A percentile compares a stretch with the other conserved stretches of the same genome.
These are phyloP conservation scores for Protonemura montana DNA, from an alignment of 2,888 invertebrate genomes.

Conservation along the genomic window DNA sequence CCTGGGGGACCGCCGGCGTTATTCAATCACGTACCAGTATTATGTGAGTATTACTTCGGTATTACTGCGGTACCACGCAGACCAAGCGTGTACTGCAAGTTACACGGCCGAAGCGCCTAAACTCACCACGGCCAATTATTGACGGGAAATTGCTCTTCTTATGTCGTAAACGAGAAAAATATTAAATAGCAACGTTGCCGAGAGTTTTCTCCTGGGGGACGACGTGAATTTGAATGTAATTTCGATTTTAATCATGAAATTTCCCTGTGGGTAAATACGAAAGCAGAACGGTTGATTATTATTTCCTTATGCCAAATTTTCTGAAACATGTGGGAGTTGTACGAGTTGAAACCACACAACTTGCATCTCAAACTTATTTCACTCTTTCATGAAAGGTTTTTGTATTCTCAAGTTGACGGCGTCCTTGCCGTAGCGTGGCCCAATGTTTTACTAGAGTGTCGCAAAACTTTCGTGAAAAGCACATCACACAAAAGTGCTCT, in stretches of 20 bases:
- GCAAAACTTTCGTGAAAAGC: slow-evolving; percentile 35
- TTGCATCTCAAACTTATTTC: background rate
- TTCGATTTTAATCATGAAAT: background rate
- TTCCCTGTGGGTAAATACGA: background rate
- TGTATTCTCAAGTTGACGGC: background rate
- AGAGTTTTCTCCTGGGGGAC: background rate
- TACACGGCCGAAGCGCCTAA: background rate
- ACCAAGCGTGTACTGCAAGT: background rate
- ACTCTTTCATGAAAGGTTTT: background rate
- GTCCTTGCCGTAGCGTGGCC: background rate
- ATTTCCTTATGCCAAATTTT: background rate
- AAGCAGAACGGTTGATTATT: background rate
- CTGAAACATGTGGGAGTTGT: background rate
- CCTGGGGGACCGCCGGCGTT: background rate
- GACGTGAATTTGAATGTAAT: background rate
- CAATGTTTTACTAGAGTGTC: slow-evolving; percentile 35
- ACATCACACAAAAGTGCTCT: slow-evolving; percentile 28
- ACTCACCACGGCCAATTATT: background rate
- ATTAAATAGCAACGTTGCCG: background rate
- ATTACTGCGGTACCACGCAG: background rate
- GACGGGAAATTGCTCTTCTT: background rate
- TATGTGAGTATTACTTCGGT: background rate
- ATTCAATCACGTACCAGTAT: slow-evolving; percentile 13
- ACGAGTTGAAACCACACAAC: background rate
- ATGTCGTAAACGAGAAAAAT: background rate